Evolutionary conservation across 92 coral and sea anemone species (phyloP).

Genomic region (Zoanthus gigantus): DNA sequence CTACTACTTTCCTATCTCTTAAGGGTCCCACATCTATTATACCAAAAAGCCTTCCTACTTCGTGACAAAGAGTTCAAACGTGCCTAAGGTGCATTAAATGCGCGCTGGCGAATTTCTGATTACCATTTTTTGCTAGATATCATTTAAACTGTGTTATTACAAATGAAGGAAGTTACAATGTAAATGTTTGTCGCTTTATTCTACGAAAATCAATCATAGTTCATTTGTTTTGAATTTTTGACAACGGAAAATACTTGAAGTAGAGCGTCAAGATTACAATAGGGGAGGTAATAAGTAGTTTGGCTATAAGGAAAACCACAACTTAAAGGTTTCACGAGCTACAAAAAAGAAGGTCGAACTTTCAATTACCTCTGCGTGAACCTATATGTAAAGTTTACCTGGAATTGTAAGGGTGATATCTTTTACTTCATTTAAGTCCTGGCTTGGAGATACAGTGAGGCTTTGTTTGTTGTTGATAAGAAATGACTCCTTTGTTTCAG

Average conservation of each 20-base stretch:
- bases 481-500: constrained; percentile 68
- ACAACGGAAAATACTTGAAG: not conserved
- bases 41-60: too few species aligned
- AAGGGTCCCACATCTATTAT: too few species aligned
- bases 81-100: too few species aligned
- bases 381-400: constrained; percentile 55
- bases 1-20: too few species aligned
- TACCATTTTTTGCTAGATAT: not conserved
- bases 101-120: not conserved
- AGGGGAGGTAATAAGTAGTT: too few species aligned
- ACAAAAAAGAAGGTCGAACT: not conserved
- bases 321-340: not conserved
- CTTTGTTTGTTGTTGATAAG: constrained; percentile 83
- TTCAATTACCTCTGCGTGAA: not conserved
- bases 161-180: not conserved
- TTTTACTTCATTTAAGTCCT: constrained; percentile 51
- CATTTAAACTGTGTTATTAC: not conserved
- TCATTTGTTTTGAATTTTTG: too few species aligned
- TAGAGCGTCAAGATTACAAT: too few species aligned
- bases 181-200: not conserved
- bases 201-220: not conserved
- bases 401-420: constrained; percentile 74
- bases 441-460: constrained; percentile 77
- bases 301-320: not conserved
- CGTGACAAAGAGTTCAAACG: too few species aligned